Evolutionary conservation across 2,113 vertebrate genomes (phyloP).

Genomic region (Eidolon helvum): DNA sequence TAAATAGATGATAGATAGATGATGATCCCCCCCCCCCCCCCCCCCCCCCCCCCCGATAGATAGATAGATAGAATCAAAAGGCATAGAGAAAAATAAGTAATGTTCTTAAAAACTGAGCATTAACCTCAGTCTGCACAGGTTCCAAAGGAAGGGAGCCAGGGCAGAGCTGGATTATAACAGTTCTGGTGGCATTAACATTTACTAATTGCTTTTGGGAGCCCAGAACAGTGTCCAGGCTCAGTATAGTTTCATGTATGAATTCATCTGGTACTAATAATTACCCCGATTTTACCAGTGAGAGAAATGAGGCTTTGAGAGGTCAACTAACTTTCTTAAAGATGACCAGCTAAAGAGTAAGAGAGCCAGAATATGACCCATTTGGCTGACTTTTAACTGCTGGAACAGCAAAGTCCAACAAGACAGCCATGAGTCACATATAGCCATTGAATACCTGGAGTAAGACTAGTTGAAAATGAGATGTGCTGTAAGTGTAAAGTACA

Average conservation of each 20-base stretch:
- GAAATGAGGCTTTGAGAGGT: background rate
- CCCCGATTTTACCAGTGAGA: background rate
- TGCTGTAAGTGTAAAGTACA: background rate
- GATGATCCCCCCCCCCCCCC: too few relatives aligned
- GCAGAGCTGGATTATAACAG: rapidly evolving
- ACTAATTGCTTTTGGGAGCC: background rate
- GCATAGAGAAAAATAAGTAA: background rate
- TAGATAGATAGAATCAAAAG: background rate
- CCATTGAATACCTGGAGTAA: background rate
- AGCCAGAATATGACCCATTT: background rate
- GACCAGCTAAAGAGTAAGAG: background rate
- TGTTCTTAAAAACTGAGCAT: background rate
- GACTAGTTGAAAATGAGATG: background rate
- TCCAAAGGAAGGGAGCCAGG: background rate
- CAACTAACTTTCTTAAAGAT: background rate
- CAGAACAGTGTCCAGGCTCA: background rate
- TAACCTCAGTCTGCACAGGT: background rate
- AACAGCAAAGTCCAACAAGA: background rate
- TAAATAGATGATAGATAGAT: background rate
- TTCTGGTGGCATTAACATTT: background rate
- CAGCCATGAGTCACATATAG: rapidly evolving
- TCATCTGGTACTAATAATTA: background rate
- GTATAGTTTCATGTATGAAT: background rate
- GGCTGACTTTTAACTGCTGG: background rate
- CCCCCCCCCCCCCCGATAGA: too few relatives aligned